phyloP scores from a whole-genome alignment of 2,797 vertebrate genomes.

The Merluccius polli region DNA sequence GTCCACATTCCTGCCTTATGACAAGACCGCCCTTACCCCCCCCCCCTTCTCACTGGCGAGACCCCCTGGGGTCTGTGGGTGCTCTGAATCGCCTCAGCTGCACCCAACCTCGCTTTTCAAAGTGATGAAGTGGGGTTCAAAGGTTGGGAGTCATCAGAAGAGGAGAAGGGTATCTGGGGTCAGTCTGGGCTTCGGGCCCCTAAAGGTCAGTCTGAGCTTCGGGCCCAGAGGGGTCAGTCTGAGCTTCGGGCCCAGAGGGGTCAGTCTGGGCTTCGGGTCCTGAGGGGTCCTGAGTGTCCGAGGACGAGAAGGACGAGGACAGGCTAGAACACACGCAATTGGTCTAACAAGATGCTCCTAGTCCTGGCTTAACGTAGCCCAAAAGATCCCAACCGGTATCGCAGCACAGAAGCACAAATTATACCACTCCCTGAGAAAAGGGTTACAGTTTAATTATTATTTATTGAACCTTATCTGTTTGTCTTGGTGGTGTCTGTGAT shows the following conservation, averaged over 20 bases:
- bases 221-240: constrained; percentile 61
- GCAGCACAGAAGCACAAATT: too few relatives aligned
- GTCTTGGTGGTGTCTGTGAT: too few relatives aligned
- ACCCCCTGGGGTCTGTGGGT: constrained; percentile 41
- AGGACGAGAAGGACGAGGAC: too few relatives aligned
- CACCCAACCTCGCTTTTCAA: constrained; percentile 51
- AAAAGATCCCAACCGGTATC: too few relatives aligned
- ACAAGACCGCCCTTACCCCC: constrained; percentile 21
- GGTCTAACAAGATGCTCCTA: too few relatives aligned
- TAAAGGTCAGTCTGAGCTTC: constrained; percentile 62
- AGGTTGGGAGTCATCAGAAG: constrained; percentile 51
- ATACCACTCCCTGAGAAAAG: too few relatives aligned
- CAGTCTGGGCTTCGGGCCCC: constrained; percentile 55
- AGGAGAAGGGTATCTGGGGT: constrained; percentile 65
- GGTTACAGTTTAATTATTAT: too few relatives aligned
- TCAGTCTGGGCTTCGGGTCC: constrained; percentile 59
- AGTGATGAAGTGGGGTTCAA: constrained; percentile 56
- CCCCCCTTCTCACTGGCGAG: constrained; percentile 51
- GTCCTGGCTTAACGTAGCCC: too few relatives aligned
- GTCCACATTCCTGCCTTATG: constrained; percentile 42
- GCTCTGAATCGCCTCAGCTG: constrained; percentile 43
- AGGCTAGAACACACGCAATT: too few relatives aligned
- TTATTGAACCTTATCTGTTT: too few relatives aligned
- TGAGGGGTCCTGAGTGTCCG: constrained; percentile 29
- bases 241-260: constrained; percentile 46